Evolutionary conservation across 2,888 invertebrate species (phyloP).

Genomic region (Tiliacea citrago): DNA sequence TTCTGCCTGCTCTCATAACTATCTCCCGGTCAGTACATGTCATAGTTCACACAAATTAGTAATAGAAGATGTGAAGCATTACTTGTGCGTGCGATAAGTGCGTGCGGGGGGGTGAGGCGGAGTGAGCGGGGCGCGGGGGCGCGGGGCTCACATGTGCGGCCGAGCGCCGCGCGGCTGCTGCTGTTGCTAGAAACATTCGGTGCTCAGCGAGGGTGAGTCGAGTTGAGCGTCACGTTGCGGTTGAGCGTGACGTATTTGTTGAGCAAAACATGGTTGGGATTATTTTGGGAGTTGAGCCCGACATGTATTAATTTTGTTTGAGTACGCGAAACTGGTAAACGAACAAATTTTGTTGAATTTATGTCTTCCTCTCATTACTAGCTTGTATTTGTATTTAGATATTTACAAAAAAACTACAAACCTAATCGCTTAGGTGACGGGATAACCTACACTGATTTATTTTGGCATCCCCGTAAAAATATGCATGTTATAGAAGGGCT

Average conservation of each 20-base stretch:
- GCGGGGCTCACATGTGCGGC: slow-evolving; percentile 78
- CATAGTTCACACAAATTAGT: slow-evolving; percentile 64
- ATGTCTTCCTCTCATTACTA: no score
- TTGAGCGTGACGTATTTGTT: slow-evolving; percentile 11
- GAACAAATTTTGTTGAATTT: no score
- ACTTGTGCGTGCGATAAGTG: slow-evolving; percentile 72
- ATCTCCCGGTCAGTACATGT: slow-evolving; percentile 23
- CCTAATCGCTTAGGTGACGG: no score
- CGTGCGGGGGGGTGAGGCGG: slow-evolving; percentile 53
- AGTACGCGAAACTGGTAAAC: no score
- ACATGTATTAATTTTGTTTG: not conserved
- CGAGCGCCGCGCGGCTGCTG: slow-evolving; percentile 79
- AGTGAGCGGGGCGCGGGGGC: slow-evolving; percentile 39
- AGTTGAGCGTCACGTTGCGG: slow-evolving; percentile 19
- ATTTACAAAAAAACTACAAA: no score
- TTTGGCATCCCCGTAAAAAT: not conserved
- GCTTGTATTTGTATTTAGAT: no score
- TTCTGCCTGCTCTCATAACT: no score
- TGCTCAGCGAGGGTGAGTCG: slow-evolving; percentile 10
- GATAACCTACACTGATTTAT: no score
- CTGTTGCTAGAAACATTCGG: slow-evolving; percentile 79
- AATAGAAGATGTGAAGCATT: slow-evolving; percentile 75
- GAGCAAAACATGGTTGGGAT: not conserved
- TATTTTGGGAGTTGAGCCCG: not conserved
- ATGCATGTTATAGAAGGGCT: not conserved